Evolutionary conservation across 2,113 vertebrate genomes (phyloP).

Genomic region (Ptyas mucosa): DNA sequence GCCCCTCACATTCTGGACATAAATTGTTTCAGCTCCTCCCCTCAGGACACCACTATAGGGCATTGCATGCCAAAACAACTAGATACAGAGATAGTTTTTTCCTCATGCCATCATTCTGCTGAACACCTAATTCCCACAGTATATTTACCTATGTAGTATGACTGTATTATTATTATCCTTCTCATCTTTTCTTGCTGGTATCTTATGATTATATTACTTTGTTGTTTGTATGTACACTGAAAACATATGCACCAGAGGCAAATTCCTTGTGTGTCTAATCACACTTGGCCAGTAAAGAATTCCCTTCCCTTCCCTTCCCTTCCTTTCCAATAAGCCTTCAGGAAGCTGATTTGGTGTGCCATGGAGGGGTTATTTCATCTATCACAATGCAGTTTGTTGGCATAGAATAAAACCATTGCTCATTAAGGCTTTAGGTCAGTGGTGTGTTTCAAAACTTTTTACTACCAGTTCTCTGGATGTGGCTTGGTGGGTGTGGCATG

Average conservation of each 20-base stretch:
- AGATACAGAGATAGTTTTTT: background rate
- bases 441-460: too few relatives aligned
- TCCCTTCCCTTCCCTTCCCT: background rate
- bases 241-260: background rate
- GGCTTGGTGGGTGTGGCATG: too few relatives aligned
- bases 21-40: too few relatives aligned
- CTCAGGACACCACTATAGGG: background rate
- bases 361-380: background rate
- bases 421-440: background rate
- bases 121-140: background rate
- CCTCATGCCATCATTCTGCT: background rate
- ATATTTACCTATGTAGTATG: background rate
- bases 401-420: background rate
- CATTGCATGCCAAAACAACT: background rate
- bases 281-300: background rate
- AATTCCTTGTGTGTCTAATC: background rate
- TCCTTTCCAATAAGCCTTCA: background rate
- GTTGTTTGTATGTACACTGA: background rate
- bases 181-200: background rate
- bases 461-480: too few relatives aligned
- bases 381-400: background rate
- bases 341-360: background rate
- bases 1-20: too few relatives aligned
- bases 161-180: background rate
- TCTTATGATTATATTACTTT: background rate